These are phyloP conservation scores for Olivierus martensii DNA, from an alignment of 1,140 invertebrate species.

Conservation along the genomic window DNA sequence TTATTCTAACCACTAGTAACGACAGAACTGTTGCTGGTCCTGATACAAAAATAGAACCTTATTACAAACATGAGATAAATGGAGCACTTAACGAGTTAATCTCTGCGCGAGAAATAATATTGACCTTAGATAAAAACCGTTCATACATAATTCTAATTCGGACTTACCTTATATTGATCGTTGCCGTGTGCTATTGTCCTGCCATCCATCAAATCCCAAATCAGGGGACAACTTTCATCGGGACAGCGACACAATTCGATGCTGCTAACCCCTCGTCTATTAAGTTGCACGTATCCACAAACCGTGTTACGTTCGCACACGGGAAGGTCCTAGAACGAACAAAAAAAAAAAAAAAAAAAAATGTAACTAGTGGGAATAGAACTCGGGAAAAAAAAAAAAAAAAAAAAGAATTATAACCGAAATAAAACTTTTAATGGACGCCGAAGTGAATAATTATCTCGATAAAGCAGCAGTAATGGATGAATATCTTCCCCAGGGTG, in stretches of 20 bases:
- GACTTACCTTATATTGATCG: slow-evolving; percentile 31
- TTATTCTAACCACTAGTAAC: not conserved
- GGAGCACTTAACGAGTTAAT: too few species aligned
- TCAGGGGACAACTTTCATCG: slow-evolving; percentile 21
- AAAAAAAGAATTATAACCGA: too few species aligned
- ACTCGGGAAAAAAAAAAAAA: not conserved
- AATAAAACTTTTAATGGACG: too few species aligned
- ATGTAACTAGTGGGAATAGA: too few species aligned
- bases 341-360: not conserved
- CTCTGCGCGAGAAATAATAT: too few species aligned
- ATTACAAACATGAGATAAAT: too few species aligned
- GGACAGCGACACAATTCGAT: slow-evolving; percentile 26
- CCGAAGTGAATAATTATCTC: too few species aligned
- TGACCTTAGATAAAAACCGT: too few species aligned
- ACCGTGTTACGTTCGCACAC: slow-evolving; percentile 23
- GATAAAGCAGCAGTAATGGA: too few species aligned
- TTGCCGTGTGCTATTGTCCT: slow-evolving; percentile 30
- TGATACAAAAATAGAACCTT: too few species aligned
- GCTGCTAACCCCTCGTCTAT: slow-evolving; percentile 26
- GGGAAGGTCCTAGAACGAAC: slow-evolving; percentile 9
- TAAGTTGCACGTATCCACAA: slow-evolving; percentile 31
- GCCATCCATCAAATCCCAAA: slow-evolving; percentile 29
- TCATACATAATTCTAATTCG: too few species aligned
- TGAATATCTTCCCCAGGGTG: too few species aligned
- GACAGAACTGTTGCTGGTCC: not conserved